Percentiles rank a stretch among this genome's conserved stretches.
These are phyloP conservation scores for Hypomecis punctinalis DNA, from an alignment of 2,888 invertebrate genomes.

Conservation along the genomic window DNA sequence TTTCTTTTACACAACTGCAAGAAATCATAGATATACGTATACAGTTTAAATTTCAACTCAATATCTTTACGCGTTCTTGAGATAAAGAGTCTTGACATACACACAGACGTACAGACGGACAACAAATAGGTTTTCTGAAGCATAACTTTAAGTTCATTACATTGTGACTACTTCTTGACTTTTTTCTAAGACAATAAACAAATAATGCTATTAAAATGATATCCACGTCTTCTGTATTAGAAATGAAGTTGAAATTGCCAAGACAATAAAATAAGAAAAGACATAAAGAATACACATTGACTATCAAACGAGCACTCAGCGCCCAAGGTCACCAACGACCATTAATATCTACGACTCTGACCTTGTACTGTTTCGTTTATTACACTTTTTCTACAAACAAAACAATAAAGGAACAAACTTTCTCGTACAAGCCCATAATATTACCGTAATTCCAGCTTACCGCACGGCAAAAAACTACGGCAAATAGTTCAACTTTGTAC, in stretches of 20 bases:
- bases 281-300: constrained; percentile 7
- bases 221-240: neutral
- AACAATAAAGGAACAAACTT: constrained; percentile 34
- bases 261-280: constrained; percentile 13
- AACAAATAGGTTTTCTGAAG: too few relatives aligned
- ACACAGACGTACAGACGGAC: too few relatives aligned
- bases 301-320: constrained; percentile 1
- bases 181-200: neutral
- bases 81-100: too few relatives aligned
- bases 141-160: too few relatives aligned
- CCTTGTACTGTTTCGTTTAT: constrained; percentile 25
- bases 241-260: constrained; percentile 2
- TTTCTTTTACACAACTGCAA: too few relatives aligned
- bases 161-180: too few relatives aligned
- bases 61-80: too few relatives aligned
- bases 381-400: constrained; percentile 29
- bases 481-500: constrained; percentile 6
- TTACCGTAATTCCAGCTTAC: constrained; percentile 1
- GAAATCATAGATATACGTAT: too few relatives aligned
- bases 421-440: constrained; percentile 15
- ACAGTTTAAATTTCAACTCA: too few relatives aligned
- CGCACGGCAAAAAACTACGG: constrained; percentile 11
- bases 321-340: constrained; percentile 16
- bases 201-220: neutral
- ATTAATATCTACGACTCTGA: constrained; percentile 20